phyloP scores from a whole-genome alignment of 2,797 vertebrate species.

The Denticeps clupeoides region DNA sequence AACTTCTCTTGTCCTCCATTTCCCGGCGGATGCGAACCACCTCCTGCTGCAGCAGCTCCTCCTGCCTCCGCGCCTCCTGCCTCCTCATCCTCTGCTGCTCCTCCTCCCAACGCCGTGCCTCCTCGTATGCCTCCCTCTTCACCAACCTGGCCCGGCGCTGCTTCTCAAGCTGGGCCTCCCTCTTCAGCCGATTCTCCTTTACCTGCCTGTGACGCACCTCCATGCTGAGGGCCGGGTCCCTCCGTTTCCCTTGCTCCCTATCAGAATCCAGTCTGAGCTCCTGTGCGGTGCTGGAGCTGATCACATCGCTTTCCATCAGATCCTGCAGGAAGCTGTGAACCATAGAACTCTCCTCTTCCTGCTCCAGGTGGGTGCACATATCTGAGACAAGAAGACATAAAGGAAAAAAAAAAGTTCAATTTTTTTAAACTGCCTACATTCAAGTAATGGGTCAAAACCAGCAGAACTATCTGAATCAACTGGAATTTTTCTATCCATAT shows the following conservation, averaged over 20 bases:
- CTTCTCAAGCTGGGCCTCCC: constrained; percentile 59
- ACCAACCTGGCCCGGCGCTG: constrained; percentile 53
- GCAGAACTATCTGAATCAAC: too few relatives aligned
- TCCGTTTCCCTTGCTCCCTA: constrained; percentile 38
- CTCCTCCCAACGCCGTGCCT: constrained; percentile 58
- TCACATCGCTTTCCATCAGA: constrained; percentile 69
- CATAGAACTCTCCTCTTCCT: constrained; percentile 64
- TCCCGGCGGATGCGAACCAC: constrained; percentile 72
- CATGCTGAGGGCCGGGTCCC: constrained; percentile 74
- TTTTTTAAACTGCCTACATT: too few relatives aligned
- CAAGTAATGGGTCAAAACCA: too few relatives aligned
- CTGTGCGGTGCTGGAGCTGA: constrained; percentile 54
- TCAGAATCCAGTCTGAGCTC: constrained; percentile 55
- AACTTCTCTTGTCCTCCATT: constrained; percentile 63
- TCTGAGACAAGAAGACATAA: constrained; percentile 48
- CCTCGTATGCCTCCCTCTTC: constrained; percentile 50
- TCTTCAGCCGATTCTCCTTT: constrained; percentile 69
- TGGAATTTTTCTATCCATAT: too few relatives aligned
- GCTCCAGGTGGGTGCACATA: constrained; percentile 68
- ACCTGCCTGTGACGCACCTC: constrained; percentile 85
- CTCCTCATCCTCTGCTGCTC: constrained; percentile 59
- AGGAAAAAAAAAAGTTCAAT: too few relatives aligned
- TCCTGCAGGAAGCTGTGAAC: constrained; percentile 70
- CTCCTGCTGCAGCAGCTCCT: constrained; percentile 73
- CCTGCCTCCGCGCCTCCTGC: constrained; percentile 60